Evolutionary conservation across 2,113 vertebrate species (phyloP).

Genomic region (Larimichthys crocea): DNA sequence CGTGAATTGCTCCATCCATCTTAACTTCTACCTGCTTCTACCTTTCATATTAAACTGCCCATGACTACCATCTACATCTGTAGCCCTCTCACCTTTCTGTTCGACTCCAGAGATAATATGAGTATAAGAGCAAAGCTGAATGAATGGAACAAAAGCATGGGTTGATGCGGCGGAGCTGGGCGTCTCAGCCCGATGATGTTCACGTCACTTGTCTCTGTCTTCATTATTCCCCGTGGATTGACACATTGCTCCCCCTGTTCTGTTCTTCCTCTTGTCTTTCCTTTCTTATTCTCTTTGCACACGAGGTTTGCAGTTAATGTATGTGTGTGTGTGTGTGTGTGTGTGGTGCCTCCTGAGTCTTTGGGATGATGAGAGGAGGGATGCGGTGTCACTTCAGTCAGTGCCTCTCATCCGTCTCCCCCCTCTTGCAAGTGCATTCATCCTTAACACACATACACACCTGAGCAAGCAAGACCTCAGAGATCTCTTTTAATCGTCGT

Average conservation of each 20-base stretch:
- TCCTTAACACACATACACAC: conserved; percentile 51
- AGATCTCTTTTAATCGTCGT: conserved; percentile 9
- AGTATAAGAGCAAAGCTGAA: conserved; percentile 2
- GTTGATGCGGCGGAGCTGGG: conserved; percentile 42
- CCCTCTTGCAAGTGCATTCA: conserved; percentile 57
- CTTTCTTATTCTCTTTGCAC: conserved; percentile 30
- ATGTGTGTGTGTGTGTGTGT: conserved; percentile 32
- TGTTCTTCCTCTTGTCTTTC: conserved; percentile 7
- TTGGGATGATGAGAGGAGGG: conserved; percentile 65
- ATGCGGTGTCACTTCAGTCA: conserved; percentile 72
- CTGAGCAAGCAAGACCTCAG: conserved; percentile 24
- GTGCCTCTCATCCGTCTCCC: conserved; percentile 67
- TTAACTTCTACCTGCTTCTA: not conserved
- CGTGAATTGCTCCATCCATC: conserved; percentile 3
- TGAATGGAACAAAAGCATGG: conserved; percentile 3
- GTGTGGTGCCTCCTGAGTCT: conserved; percentile 53
- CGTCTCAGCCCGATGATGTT: conserved; percentile 54
- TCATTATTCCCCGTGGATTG: conserved; percentile 42
- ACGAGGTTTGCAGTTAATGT: conserved; percentile 5
- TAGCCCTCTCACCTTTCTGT: not conserved
- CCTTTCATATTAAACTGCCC: not conserved
- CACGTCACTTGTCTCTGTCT: conserved; percentile 51
- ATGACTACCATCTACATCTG: not conserved
- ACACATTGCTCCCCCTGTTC: conserved; percentile 13
- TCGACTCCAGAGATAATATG: conserved; percentile 2